phyloP scores from a whole-genome alignment of 2,888 invertebrate species.

The Parascotia fuliginaria region DNA sequence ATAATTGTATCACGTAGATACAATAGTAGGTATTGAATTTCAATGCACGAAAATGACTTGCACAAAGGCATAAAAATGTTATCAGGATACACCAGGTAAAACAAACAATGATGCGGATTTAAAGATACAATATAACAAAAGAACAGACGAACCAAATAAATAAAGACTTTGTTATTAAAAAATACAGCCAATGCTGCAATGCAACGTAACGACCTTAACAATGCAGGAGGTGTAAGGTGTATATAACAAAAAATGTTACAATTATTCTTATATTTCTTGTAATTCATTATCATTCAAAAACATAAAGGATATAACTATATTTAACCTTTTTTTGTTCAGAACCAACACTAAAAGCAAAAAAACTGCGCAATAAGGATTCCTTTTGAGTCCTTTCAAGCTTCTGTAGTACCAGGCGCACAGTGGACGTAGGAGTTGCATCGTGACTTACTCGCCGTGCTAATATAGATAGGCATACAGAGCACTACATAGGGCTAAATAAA shows the following conservation, averaged over 20 bases:
- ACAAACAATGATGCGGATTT: neutral
- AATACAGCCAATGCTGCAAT: slow-evolving; percentile 14
- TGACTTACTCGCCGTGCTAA: slow-evolving; percentile 65
- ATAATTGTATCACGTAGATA: too few relatives aligned
- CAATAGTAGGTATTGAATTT: too few relatives aligned
- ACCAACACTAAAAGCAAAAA: slow-evolving; percentile 13
- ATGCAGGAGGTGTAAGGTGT: neutral
- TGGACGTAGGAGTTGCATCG: slow-evolving; percentile 56
- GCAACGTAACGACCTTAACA: neutral
- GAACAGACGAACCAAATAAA: slow-evolving; percentile 17
- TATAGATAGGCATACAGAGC: slow-evolving; percentile 62
- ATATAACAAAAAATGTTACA: too few relatives aligned
- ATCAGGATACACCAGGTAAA: neutral
- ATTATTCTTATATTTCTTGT: too few relatives aligned
- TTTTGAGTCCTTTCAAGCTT: slow-evolving; percentile 69
- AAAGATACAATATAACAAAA: slow-evolving; percentile 6
- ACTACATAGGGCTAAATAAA: slow-evolving; percentile 79
- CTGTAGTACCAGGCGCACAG: slow-evolving; percentile 71
- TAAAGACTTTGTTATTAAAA: slow-evolving; percentile 15
- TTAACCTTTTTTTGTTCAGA: slow-evolving; percentile 5
- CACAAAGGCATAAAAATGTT: too few relatives aligned
- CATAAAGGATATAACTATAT: too few relatives aligned
- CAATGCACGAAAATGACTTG: too few relatives aligned
- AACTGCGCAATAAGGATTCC: slow-evolving; percentile 34
- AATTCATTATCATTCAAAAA: too few relatives aligned